Evolutionary conservation across 2,797 vertebrate genomes (phyloP), one percentile per base, ranked within the genome.

Genomic region (Xyrichtys novacula): DNA sequence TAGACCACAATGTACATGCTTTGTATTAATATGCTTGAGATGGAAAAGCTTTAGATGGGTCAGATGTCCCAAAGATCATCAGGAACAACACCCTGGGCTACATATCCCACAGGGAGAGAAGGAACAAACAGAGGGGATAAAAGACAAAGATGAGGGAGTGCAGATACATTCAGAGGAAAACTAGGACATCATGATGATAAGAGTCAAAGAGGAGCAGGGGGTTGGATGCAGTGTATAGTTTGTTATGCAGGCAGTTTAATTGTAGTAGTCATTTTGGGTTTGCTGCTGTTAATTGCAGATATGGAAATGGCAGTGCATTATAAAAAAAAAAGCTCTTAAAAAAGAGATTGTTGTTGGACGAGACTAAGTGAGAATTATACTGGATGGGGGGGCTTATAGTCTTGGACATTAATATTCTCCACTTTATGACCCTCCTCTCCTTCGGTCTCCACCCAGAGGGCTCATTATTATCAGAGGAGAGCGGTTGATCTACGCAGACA

Each of bases 401-500:
- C 48, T 66, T 29, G 53, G 61, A 79, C 36, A 56, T 85, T 84
- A 88, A 88, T 81, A 80, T 76, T 67, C 69, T 54, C 31, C 68
- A 74, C 67, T 87, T 88, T 84, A 80, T 83, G 79, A 79, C 82
- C 79, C 58, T 75, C 62, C 66, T 74, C 74, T 63, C 36, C 52
- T 65, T 68, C 62, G 32, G 58, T 67, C 83, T 75, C 56, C 65
- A 48, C 89, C 91, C 88, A 79, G 79, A 82, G 88, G 91, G 90
- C 86, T 92, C 90, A 93, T 92, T 90, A 90, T 84, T 86, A 89
- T 92, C 83, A 85, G 76, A 47, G 60, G 63, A 81, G 84, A 87
- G 78, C 90, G 81, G 73, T 61, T 96, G 95, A 97, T 96, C 94
- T 90, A 94, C 88, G 80, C 90, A 90, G 92, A 94, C 94, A 94